These are phyloP conservation scores for Acrocephalus scirpaceus DNA, from an alignment of 2,797 vertebrate genomes.

Conservation along the genomic window DNA sequence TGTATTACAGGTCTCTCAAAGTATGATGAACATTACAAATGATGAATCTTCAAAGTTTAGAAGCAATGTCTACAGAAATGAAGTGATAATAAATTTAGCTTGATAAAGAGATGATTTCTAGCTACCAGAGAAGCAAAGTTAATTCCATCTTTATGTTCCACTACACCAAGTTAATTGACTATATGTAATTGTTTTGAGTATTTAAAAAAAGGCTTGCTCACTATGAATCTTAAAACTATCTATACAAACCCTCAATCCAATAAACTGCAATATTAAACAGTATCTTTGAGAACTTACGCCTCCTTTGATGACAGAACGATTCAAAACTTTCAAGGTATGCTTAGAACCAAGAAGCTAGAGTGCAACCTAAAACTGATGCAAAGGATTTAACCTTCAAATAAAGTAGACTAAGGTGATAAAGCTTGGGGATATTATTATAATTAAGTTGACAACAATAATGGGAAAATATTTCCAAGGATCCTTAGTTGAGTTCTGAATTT, in stretches of 20 bases:
- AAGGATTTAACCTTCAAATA: background rate
- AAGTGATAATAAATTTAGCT: background rate
- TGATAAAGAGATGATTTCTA: background rate
- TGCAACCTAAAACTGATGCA: background rate
- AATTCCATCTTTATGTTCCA: background rate
- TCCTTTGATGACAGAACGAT: background rate
- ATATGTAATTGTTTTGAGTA: background rate
- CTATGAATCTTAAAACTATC: background rate
- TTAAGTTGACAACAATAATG: background rate
- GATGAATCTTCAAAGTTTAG: background rate
- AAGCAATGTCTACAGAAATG: background rate
- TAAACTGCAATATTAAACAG: background rate
- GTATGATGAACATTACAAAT: background rate
- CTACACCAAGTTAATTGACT: background rate
- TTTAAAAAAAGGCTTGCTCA: background rate
- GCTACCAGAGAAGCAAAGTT: background rate
- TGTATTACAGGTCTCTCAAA: background rate
- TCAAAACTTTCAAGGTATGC: background rate
- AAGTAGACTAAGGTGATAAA: background rate
- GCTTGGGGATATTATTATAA: background rate
- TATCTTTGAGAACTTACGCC: background rate
- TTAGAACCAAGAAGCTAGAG: background rate
- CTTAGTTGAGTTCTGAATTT: background rate
- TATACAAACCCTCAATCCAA: background rate
- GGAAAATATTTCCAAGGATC: background rate